Evolutionary conservation across 2,797 vertebrate species (phyloP).

Genomic region (Coranthus polyacanthus): DNA sequence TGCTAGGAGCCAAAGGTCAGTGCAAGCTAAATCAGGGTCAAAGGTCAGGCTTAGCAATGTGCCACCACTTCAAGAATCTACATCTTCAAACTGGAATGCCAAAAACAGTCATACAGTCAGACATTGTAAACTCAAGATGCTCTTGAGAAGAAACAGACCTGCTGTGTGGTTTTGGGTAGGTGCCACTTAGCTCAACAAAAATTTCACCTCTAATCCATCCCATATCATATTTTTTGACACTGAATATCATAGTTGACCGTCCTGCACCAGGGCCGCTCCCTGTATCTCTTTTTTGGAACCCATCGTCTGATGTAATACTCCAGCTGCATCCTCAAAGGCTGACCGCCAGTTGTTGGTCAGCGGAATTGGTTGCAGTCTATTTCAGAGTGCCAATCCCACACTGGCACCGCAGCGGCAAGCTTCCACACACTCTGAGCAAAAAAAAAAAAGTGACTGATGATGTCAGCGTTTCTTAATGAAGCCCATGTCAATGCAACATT

Average conservation of each 20-base stretch:
- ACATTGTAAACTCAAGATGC: slow-evolving; percentile 30
- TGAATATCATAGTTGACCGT: slow-evolving; percentile 56
- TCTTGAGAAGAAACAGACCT: slow-evolving; percentile 61
- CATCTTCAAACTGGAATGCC: slow-evolving; percentile 21
- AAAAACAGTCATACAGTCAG: slow-evolving; percentile 28
- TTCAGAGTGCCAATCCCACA: slow-evolving; percentile 70
- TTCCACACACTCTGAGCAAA: slow-evolving; percentile 62
- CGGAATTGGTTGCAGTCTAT: slow-evolving; percentile 64
- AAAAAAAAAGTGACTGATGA: slow-evolving; percentile 62
- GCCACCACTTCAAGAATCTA: slow-evolving; percentile 12
- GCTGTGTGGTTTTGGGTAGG: slow-evolving; percentile 55
- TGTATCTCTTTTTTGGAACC: slow-evolving; percentile 57
- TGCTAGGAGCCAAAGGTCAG: slow-evolving; percentile 46
- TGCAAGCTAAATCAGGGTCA: slow-evolving; percentile 42
- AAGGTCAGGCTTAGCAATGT: slow-evolving; percentile 48
- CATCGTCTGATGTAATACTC: slow-evolving; percentile 71
- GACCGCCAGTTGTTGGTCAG: slow-evolving; percentile 73
- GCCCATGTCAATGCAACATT: slow-evolving; percentile 21
- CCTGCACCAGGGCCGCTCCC: slow-evolving; percentile 62
- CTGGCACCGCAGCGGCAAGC: slow-evolving; percentile 65
- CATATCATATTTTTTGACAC: slow-evolving; percentile 57
- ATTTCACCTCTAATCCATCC: slow-evolving; percentile 59
- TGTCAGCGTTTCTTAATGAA: slow-evolving; percentile 50
- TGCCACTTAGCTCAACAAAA: slow-evolving; percentile 46
- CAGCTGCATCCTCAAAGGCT: slow-evolving; percentile 73